These are phyloP conservation scores for Vollenhovia emeryi DNA, from an alignment of 1,140 invertebrate species.

Conservation along the genomic window DNA sequence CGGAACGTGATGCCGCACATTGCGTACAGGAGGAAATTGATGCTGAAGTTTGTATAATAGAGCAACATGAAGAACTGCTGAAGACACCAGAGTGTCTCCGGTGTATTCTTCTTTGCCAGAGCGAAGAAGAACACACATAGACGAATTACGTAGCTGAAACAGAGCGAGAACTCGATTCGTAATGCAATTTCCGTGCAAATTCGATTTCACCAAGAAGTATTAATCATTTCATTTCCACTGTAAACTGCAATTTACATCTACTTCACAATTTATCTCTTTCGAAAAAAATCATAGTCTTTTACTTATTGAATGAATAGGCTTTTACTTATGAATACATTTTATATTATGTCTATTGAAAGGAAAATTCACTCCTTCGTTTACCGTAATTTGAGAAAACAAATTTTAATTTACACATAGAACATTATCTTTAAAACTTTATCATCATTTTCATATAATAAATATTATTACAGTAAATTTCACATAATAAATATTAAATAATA, in stretches of 20 bases:
- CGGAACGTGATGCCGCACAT: conserved; percentile 87
- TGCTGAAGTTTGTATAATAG: conserved; percentile 88
- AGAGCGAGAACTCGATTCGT: conserved; percentile 31
- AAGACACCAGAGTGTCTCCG: conserved; percentile 84
- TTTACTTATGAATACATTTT: no score
- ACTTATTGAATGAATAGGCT: not conserved
- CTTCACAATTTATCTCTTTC: not conserved
- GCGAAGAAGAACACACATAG: conserved; percentile 86
- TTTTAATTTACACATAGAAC: not conserved
- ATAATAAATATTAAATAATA: not conserved
- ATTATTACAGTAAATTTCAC: not conserved
- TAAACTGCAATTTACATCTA: not conserved
- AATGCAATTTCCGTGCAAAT: not conserved
- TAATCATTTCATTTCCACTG: not conserved
- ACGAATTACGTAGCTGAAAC: conserved; percentile 86
- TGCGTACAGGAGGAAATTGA: conserved; percentile 87
- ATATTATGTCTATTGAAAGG: no score
- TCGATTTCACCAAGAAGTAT: not conserved
- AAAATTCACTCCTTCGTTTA: not conserved
- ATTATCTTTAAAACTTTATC: not conserved
- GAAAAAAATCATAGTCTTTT: not conserved
- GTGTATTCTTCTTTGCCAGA: conserved; percentile 80
- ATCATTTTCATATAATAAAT: no score
- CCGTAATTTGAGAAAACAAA: not conserved
- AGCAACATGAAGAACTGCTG: conserved; percentile 87